Evolutionary conservation across 2,888 invertebrate species (phyloP), one percentile per base, ranked within the genome.

Genomic region (Hemithea aestivaria): DNA sequence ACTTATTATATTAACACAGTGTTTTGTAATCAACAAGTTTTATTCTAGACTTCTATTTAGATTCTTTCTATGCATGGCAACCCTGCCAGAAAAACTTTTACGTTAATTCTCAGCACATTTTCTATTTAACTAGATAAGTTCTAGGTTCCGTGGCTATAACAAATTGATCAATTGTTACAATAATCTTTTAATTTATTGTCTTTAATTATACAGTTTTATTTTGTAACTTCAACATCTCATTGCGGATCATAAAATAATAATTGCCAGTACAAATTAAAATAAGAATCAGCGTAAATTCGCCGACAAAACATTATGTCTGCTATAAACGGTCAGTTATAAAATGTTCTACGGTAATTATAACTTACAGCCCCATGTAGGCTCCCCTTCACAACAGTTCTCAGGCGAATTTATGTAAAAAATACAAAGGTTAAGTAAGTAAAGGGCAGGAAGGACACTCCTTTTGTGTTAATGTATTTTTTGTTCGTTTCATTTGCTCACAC

Each of bases 381-480:
- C 45, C 53, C 52, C 43, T 53, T 44, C 41, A 38, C 49, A 43
- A 40, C 33, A 40, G 44, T 56, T 51, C 51, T 40, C 52, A 51
- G 45, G 48, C 45, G 40, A 53, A 40, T 43, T 40, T 24, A 48
- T 35, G 44, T 39, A 48, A 56, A 60, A 62, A 54, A 52, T 40
- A 56, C 43, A 62, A 69, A 55, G 49, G 56, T 51, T 55, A 48
- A 47, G 46, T 45, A 45, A 47, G 54, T 55, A 62, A 62, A 66
- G 57, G 66, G 53, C 16, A 16, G 16, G 16, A 16, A 4, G 16
- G 16, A 16, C 3, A 16, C n/a, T n/a, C 24, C 20, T 22, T 36
- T 24, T 42, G 28, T 43, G 38, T 43, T 39, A 35, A 42, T 42
- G 40, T 37, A 16, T 33, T 36, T 27, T 32, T 35, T 40, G 36